These are phyloP conservation scores for Baronia brevicornis DNA, from an alignment of 2,888 invertebrate genomes.

Conservation along the genomic window DNA sequence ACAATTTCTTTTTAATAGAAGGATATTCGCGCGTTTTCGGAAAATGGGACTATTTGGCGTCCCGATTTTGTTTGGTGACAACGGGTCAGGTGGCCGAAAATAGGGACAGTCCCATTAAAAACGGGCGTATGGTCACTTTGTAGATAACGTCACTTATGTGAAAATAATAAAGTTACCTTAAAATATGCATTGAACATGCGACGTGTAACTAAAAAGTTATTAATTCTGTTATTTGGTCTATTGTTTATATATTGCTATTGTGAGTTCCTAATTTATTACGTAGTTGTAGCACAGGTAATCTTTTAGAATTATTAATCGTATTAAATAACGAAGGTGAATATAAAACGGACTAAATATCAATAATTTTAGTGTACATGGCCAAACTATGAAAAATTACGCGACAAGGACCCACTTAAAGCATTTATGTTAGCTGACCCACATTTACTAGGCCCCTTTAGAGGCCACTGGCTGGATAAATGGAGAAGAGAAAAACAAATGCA, in stretches of 20 bases:
- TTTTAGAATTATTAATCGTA: neutral
- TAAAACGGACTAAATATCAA: constrained; percentile 3
- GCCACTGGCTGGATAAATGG: constrained; percentile 97
- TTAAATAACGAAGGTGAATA: neutral
- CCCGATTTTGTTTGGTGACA: too few relatives aligned
- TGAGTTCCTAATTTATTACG: constrained; percentile 55
- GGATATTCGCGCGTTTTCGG: too few relatives aligned
- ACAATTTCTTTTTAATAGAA: too few relatives aligned
- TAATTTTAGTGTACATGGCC: constrained; percentile 85
- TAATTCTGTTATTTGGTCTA: constrained; percentile 36
- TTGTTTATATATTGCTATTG: constrained; percentile 43
- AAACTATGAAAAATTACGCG: constrained; percentile 31
- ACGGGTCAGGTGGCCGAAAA: too few relatives aligned
- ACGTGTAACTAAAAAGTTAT: constrained; percentile 38
- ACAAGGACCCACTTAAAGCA: constrained; percentile 76
- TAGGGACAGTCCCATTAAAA: too few relatives aligned
- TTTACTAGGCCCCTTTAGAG: constrained; percentile 87
- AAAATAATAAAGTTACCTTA: too few relatives aligned
- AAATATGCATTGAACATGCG: constrained; percentile 42
- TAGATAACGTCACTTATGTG: too few relatives aligned
- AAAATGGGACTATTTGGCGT: too few relatives aligned
- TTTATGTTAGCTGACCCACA: constrained; percentile 95
- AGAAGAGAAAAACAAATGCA: constrained; percentile 99
- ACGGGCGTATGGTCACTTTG: too few relatives aligned
- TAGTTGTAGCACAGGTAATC: constrained; percentile 48